These are phyloP conservation scores for Oscheius myriophilus DNA, from an alignment of 2,888 invertebrate genomes.

Conservation along the genomic window DNA sequence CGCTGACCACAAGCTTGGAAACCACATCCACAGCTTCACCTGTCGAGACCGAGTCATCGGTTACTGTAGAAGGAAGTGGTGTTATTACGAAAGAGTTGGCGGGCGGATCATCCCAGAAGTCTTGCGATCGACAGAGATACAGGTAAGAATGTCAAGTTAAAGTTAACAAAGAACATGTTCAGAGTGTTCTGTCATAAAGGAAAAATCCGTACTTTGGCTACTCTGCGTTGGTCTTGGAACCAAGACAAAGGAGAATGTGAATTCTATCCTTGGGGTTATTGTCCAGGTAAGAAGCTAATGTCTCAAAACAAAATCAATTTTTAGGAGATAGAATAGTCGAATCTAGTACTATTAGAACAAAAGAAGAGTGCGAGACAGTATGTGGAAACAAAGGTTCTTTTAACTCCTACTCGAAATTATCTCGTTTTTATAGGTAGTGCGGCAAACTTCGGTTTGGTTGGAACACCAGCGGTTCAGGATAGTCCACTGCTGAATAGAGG, in stretches of 20 bases:
- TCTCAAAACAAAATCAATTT: not conserved
- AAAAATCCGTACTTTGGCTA: constrained; percentile 19
- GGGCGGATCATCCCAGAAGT: not conserved
- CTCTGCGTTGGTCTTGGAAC: constrained; percentile 28
- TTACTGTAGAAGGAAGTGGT: constrained; percentile 18
- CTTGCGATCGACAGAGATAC: constrained; percentile 26
- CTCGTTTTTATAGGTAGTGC: constrained; percentile 6
- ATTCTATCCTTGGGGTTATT: constrained; percentile 30
- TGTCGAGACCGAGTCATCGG: not conserved
- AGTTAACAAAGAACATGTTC: constrained; percentile 1
- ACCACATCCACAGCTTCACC: not conserved
- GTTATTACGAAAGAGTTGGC: not conserved
- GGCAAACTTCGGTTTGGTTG: not conserved
- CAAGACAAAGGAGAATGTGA: constrained; percentile 17
- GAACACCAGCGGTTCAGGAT: too few species aligned
- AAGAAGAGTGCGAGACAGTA: constrained; percentile 15
- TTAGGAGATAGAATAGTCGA: constrained; percentile 25
- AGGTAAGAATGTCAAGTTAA: constrained; percentile 9
- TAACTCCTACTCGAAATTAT: too few species aligned
- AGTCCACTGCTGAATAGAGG: too few species aligned
- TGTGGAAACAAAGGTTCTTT: not conserved
- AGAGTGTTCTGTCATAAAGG: constrained; percentile 24
- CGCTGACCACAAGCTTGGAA: not conserved
- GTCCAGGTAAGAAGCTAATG: constrained; percentile 19
- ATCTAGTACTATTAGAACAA: constrained; percentile 26